phyloP scores from a whole-genome alignment of 2,888 invertebrate species.

The Sepioteuthis lessoniana region DNA sequence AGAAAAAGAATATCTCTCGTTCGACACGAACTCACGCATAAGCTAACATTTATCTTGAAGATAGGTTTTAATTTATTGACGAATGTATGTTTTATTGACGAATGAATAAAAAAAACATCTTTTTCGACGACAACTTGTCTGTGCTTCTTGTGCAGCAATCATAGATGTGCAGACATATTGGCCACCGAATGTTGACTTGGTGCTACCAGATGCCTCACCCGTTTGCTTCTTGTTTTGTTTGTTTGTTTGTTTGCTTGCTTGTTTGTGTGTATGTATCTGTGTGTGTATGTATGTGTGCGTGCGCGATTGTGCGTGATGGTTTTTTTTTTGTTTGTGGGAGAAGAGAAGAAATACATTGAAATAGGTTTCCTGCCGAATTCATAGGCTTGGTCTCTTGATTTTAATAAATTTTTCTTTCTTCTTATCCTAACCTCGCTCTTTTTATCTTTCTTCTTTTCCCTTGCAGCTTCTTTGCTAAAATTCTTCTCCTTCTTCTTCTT shows the following conservation, averaged over 20 bases:
- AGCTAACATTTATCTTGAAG: not conserved
- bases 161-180: not conserved
- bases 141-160: not conserved
- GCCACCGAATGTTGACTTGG: not conserved
- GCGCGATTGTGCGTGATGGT: too few species aligned
- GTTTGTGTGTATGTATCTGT: too few species aligned
- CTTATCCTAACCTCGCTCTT: not conserved
- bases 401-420: not conserved
- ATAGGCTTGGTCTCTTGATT: not conserved
- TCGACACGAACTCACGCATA: not conserved
- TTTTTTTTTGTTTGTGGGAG: too few species aligned
- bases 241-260: too few species aligned
- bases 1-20: not conserved
- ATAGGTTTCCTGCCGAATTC: not conserved
- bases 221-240: not conserved
- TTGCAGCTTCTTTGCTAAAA: too few species aligned
- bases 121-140: not conserved
- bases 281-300: too few species aligned
- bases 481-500: too few species aligned
- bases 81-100: not conserved
- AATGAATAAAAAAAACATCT: not conserved
- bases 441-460: not conserved
- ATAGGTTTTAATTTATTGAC: conserved; percentile 12
- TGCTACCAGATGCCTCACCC: not conserved
- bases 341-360: not conserved